A percentile compares a stretch with the other conserved stretches of the same genome.
These are phyloP conservation scores for Nebria brevicollis DNA, from an alignment of 2,888 invertebrate species.

Conservation along the genomic window DNA sequence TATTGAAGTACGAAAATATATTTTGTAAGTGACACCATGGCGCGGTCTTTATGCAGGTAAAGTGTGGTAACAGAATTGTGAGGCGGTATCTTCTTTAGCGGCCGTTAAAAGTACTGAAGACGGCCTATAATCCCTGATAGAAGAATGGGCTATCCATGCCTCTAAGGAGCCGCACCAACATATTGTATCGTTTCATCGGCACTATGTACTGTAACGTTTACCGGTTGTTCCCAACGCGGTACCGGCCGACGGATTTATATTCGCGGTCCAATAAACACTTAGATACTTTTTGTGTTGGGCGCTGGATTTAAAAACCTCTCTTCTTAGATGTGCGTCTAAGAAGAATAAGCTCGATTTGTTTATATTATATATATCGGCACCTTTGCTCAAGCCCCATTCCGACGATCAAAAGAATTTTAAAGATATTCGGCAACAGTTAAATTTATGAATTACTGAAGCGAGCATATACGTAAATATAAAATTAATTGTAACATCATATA, in stretches of 20 bases:
- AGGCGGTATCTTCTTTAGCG: not conserved
- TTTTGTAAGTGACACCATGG: too few species aligned
- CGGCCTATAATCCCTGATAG: slow-evolving; percentile 12
- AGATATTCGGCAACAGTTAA: too few species aligned
- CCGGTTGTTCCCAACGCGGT: slow-evolving; percentile 25
- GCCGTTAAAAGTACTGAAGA: slow-evolving; percentile 4
- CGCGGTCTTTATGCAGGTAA: too few species aligned
- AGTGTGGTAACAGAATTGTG: too few species aligned
- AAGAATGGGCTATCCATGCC: slow-evolving; percentile 34
- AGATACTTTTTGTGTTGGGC: slow-evolving; percentile 19
- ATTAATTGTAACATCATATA: too few species aligned
- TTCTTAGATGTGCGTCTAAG: not conserved
- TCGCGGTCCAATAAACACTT: slow-evolving; percentile 37
- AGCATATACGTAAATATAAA: too few species aligned
- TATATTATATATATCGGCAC: not conserved
- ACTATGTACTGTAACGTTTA: not conserved
- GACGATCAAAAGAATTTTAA: too few species aligned
- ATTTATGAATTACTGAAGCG: too few species aligned
- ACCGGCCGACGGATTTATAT: slow-evolving; percentile 35
- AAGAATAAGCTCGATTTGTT: slow-evolving; percentile 5
- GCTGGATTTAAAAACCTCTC: slow-evolving; percentile 8
- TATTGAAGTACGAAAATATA: too few species aligned
- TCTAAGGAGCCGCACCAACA: slow-evolving; percentile 26
- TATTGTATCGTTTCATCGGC: slow-evolving; percentile 8
- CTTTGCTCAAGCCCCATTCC: not conserved